These are phyloP conservation scores for Amiota mariae DNA, from an alignment of 2,888 invertebrate genomes.

Conservation along the genomic window DNA sequence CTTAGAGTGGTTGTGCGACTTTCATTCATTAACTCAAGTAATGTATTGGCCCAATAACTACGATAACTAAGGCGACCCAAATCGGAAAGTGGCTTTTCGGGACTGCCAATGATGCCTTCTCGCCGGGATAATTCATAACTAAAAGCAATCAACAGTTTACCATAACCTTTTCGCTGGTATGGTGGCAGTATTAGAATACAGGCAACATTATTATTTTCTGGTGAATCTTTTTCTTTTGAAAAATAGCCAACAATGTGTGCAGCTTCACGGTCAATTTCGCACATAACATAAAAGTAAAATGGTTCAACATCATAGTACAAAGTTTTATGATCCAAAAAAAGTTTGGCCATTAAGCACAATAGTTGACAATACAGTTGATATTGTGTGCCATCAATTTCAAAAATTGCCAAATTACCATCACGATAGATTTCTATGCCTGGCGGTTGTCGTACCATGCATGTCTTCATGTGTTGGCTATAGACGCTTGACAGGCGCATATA, in stretches of 20 bases:
- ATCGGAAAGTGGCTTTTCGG: slow-evolving; percentile 97
- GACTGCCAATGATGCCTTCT: slow-evolving; percentile 95
- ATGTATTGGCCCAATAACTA: slow-evolving; percentile 97
- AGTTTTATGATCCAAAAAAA: slow-evolving; percentile 98
- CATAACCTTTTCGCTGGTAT: slow-evolving; percentile 95
- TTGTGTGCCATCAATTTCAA: slow-evolving; percentile 97
- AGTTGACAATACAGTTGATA: slow-evolving; percentile 98
- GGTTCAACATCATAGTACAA: slow-evolving; percentile 98
- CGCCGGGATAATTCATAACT: slow-evolving; percentile 96
- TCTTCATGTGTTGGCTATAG: slow-evolving; percentile 87
- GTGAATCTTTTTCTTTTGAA: slow-evolving; percentile 98
- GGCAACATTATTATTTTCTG: slow-evolving; percentile 94
- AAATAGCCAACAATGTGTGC: slow-evolving; percentile 97
- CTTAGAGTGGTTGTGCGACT: slow-evolving; percentile 87
- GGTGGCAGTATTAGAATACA: slow-evolving; percentile 98
- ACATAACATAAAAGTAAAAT: slow-evolving; percentile 91
- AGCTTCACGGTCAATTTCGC: slow-evolving; percentile 93
- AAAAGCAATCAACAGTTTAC: slow-evolving; percentile 96
- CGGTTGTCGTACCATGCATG: slow-evolving; percentile 91
- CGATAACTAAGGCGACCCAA: slow-evolving; percentile 96
- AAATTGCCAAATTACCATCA: slow-evolving; percentile 95
- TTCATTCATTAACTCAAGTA: slow-evolving; percentile 90
- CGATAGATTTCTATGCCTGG: slow-evolving; percentile 98
- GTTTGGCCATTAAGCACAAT: slow-evolving; percentile 93
- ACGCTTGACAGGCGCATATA: slow-evolving; percentile 96